Evolutionary conservation across 2,888 invertebrate genomes (phyloP), one percentile per base, ranked within the genome.

Genomic region (Caenorhabditis wallacei): DNA sequence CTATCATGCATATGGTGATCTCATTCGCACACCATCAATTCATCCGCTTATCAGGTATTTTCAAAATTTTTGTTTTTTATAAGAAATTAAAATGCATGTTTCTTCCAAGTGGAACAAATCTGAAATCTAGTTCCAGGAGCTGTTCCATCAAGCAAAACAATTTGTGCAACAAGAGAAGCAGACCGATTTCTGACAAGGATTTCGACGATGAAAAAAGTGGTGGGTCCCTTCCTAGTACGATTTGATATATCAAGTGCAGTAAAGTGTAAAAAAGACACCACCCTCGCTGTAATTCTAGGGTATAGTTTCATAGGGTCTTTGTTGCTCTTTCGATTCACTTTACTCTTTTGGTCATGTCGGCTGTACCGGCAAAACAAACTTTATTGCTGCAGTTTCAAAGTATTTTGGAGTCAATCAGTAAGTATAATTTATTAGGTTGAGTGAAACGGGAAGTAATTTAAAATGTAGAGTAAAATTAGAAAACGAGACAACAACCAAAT

Each of bases 11-110:
- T 89, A 89, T 66, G 87, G 87, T 30, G 88, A 89, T 79, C 81
- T 89, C 69, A 89, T 89, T 48, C 88, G 89, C 26, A 88, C 86
- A 35, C 85, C 89, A 13, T 89, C 89, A 10, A 85, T 89, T 24
- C 89, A 88, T 82, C 88, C 89, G 10, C 85, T 88, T 48, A 88
- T 88, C 54, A 76, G 85, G 82, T 82, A 40, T 11, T 40, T 40
- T 40, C 40, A 4, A 11, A 11, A 13, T 40, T 10, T 13, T 40
- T 40, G 13, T 2, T 40, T 56, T 56, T 56, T 0, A 24, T 11
- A 24, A 13, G 16, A 22, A 53, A 22, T 22, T 40, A 40, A 40
- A 8, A 5, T 48, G 43, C 75, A 75, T 79, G 74, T 56, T 13
- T 35, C 35, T 5, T 59, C 57, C n/a, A 26, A 48, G 53, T 48